Evolutionary conservation across 2,888 invertebrate species (phyloP).

Genomic region (Epistrophe grossulariae): DNA sequence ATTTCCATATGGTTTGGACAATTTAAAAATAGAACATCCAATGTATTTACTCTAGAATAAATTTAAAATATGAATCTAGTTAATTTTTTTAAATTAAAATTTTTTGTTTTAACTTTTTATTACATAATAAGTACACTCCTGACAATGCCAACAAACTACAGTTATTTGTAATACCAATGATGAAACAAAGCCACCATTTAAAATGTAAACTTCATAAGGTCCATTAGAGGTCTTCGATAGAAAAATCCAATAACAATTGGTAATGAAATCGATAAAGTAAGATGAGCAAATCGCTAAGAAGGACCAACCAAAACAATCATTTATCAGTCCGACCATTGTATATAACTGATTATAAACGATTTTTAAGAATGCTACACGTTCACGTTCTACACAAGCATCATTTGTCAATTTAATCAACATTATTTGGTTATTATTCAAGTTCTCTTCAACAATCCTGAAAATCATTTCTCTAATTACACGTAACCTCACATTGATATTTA

Average conservation of each 20-base stretch:
- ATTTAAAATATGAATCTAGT: neutral
- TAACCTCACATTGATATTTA: slow-evolving; percentile 60
- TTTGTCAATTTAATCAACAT: slow-evolving; percentile 13
- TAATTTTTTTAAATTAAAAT: neutral
- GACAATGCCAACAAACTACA: slow-evolving; percentile 80
- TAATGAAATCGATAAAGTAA: slow-evolving; percentile 81
- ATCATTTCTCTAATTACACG: slow-evolving; percentile 33
- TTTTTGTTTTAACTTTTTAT: slow-evolving; percentile 12
- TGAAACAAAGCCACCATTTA: slow-evolving; percentile 73
- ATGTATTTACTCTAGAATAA: slow-evolving; percentile 81
- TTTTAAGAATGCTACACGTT: slow-evolving; percentile 79
- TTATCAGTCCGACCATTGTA: slow-evolving; percentile 77
- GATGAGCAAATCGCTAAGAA: slow-evolving; percentile 79
- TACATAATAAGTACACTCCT: slow-evolving; percentile 79
- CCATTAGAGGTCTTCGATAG: slow-evolving; percentile 61
- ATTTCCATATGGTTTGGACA: slow-evolving; percentile 80
- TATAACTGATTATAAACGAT: slow-evolving; percentile 80
- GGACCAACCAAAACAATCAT: slow-evolving; percentile 82
- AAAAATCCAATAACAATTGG: slow-evolving; percentile 81
- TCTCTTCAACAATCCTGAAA: neutral
- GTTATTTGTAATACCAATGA: slow-evolving; percentile 77
- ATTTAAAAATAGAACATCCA: slow-evolving; percentile 81
- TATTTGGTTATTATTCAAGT: neutral
- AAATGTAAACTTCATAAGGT: slow-evolving; percentile 44
- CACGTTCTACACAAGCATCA: slow-evolving; percentile 69